phyloP scores from a whole-genome alignment of 2,113 vertebrate species.

The Mormyrus lacerda region DNA sequence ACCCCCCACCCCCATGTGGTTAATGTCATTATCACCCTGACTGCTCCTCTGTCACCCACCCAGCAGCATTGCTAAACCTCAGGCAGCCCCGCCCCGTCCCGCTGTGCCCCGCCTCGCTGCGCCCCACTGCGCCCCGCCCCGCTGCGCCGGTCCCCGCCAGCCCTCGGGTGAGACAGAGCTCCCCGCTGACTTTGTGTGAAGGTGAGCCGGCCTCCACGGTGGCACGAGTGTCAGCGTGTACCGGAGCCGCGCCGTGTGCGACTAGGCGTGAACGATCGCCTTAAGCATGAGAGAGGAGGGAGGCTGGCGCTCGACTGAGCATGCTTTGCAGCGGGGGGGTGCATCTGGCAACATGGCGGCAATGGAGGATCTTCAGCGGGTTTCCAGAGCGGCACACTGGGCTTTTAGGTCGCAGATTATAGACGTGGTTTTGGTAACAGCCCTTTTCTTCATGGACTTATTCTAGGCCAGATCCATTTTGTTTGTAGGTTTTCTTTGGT shows the following conservation, averaged over 20 bases:
- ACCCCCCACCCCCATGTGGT: not conserved
- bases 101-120: rapidly evolving
- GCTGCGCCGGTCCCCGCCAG: not conserved
- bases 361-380: not conserved
- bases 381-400: not conserved
- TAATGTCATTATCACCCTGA: not conserved
- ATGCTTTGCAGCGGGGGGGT: conserved; percentile 8
- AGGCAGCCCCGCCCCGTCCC: too few species aligned
- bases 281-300: conserved; percentile 49
- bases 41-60: not conserved
- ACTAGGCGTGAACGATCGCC: conserved; percentile 45
- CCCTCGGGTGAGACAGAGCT: not conserved
- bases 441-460: not conserved
- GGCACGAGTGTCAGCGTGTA: not conserved
- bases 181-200: not conserved
- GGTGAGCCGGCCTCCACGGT: not conserved
- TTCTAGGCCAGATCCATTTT: not conserved
- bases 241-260: conserved; percentile 18
- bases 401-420: not conserved
- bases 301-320: conserved; percentile 18
- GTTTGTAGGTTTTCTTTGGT: not conserved
- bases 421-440: not conserved
- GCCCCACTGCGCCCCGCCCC: too few species aligned
- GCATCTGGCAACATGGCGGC: not conserved
- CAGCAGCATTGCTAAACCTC: not conserved